These are phyloP conservation scores for Lasioglossum lativentre DNA, from an alignment of 2,888 invertebrate species.

Conservation along the genomic window DNA sequence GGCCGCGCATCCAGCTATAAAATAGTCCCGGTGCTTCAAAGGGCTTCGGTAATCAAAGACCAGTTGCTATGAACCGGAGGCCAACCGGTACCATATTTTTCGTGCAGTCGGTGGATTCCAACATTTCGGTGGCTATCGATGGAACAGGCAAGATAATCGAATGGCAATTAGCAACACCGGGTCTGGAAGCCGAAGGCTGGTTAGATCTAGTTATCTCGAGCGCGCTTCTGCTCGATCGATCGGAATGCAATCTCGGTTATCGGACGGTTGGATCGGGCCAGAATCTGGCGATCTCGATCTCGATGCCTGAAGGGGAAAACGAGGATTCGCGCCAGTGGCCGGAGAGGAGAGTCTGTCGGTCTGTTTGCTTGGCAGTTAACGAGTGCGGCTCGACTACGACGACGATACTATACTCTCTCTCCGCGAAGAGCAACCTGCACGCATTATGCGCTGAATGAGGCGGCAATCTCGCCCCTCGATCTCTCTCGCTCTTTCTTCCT, in stretches of 20 bases:
- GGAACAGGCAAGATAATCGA: conserved; percentile 10
- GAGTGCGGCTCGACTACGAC: conserved; percentile 52
- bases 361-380: conserved; percentile 68
- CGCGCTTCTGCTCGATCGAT: background rate
- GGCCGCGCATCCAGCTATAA: background rate
- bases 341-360: conserved; percentile 64
- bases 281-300: conserved; percentile 26
- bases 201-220: conserved; percentile 21
- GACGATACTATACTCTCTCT: conserved; percentile 55
- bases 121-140: conserved; percentile 3
- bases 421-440: conserved; percentile 58
- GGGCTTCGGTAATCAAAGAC: background rate
- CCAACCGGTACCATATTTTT: background rate
- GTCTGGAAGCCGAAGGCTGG: conserved; percentile 15
- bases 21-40: background rate
- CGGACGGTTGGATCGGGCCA: conserved; percentile 18
- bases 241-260: conserved; percentile 35
- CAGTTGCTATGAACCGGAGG: background rate
- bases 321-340: conserved; percentile 34
- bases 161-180: background rate
- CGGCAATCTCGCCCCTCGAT: conserved; percentile 69
- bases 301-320: background rate
- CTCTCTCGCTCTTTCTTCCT: conserved; percentile 39
- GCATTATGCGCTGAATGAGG: conserved; percentile 74
- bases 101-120: no score